A percentile compares a stretch with the other conserved stretches of the same genome.
These are phyloP conservation scores for Corapipo altera DNA, from an alignment of 2,113 vertebrate species.

Conservation along the genomic window DNA sequence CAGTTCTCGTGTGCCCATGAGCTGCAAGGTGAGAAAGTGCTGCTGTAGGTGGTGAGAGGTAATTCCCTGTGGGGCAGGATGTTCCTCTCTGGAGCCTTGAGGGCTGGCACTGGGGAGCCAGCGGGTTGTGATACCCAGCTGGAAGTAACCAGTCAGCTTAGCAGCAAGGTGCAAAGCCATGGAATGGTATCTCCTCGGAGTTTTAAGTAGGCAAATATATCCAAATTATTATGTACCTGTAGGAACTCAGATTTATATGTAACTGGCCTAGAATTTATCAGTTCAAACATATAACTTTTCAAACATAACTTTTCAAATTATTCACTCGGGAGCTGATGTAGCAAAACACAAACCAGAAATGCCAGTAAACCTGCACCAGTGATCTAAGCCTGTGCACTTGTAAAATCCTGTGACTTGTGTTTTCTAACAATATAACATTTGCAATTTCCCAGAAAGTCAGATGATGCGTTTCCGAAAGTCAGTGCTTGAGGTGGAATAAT, in stretches of 20 bases:
- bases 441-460: neutral
- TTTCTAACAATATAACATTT: neutral
- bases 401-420: neutral
- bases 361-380: neutral
- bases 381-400: neutral
- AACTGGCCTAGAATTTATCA: neutral
- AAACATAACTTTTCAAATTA: neutral
- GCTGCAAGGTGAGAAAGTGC: neutral
- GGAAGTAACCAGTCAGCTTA: neutral
- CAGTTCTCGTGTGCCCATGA: neutral
- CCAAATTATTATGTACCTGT: neutral
- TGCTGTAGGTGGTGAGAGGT: neutral
- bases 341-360: neutral
- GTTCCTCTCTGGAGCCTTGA: neutral
- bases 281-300: neutral
- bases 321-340: neutral
- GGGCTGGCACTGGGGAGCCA: neutral
- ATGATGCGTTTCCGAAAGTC: neutral
- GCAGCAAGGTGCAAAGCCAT: neutral
- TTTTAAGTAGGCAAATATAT: neutral
- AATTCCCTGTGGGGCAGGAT: neutral
- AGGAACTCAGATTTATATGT: neutral
- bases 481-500: neutral
- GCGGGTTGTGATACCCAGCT: neutral
- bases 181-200: neutral